phyloP scores from a whole-genome alignment of 2,797 vertebrate species.

The Thripadectes ignobilis region DNA sequence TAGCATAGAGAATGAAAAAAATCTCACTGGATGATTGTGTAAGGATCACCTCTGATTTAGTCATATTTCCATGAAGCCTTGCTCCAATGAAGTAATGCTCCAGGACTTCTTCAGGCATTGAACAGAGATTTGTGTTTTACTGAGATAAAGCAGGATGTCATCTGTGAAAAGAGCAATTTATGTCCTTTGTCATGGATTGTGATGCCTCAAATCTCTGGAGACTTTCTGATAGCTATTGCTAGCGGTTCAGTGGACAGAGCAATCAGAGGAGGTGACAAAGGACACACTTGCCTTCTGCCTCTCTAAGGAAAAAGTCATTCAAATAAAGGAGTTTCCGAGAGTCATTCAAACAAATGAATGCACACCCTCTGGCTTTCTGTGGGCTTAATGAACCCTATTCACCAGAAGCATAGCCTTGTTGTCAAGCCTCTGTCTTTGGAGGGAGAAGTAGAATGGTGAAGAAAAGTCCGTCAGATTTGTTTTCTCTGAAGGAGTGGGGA shows the following conservation, averaged over 20 bases:
- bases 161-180: constrained; percentile 68
- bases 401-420: constrained; percentile 28
- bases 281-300: constrained; percentile 64
- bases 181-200: constrained; percentile 60
- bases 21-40: background rate
- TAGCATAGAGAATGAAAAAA: background rate
- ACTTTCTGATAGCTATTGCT: constrained; percentile 58
- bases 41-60: constrained; percentile 36
- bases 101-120: constrained; percentile 38
- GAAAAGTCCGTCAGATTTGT: background rate
- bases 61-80: constrained; percentile 22
- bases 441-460: background rate
- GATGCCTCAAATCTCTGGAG: constrained; percentile 48
- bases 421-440: background rate
- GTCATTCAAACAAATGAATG: constrained; percentile 68
- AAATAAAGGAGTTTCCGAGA: constrained; percentile 55
- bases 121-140: constrained; percentile 57
- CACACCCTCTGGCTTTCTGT: constrained; percentile 58
- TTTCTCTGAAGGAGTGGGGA: background rate
- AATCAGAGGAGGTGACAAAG: constrained; percentile 69
- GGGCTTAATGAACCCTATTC: constrained; percentile 58
- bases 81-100: constrained; percentile 5
- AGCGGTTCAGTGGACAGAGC: constrained; percentile 56
- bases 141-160: constrained; percentile 56
- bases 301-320: constrained; percentile 60